These are phyloP conservation scores for Riptortus pedestris DNA, from an alignment of 1,140 invertebrate species.

Conservation along the genomic window DNA sequence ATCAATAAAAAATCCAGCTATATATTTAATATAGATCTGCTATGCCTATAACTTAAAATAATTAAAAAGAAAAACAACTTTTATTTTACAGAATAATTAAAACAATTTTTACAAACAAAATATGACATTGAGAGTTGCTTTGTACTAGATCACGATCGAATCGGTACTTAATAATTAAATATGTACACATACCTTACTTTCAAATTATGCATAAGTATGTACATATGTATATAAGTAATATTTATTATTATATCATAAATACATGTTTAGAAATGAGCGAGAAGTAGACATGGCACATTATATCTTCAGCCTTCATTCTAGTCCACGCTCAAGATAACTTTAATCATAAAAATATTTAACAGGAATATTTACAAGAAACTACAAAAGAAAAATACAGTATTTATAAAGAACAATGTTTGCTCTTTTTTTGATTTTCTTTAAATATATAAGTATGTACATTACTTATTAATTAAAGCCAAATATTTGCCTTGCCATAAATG, in stretches of 20 bases:
- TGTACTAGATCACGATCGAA: constrained; percentile 1
- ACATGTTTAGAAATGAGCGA: not conserved
- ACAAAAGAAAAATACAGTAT: not conserved
- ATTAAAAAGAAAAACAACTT: not conserved
- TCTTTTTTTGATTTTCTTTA: not conserved
- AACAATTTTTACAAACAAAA: not conserved
- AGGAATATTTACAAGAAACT: not conserved
- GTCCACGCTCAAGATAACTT: not conserved
- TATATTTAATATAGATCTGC: not conserved
- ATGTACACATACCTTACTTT: not conserved
- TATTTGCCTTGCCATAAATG: not conserved
- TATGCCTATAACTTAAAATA: constrained; percentile 1
- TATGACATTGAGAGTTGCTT: not conserved
- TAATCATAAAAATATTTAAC: not conserved
- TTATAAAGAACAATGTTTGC: not conserved
- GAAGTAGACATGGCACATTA: not conserved
- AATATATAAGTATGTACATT: not conserved
- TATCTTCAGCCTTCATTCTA: not conserved
- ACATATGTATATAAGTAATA: not conserved
- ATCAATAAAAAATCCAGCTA: not conserved
- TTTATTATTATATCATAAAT: not conserved
- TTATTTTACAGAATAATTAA: not conserved
- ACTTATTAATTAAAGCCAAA: not conserved
- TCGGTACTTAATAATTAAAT: not conserved
- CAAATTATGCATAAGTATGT: not conserved